Conservation (phyloP, 2,113 vertebrate genomes). For the Narcine bancroftii region DNA sequence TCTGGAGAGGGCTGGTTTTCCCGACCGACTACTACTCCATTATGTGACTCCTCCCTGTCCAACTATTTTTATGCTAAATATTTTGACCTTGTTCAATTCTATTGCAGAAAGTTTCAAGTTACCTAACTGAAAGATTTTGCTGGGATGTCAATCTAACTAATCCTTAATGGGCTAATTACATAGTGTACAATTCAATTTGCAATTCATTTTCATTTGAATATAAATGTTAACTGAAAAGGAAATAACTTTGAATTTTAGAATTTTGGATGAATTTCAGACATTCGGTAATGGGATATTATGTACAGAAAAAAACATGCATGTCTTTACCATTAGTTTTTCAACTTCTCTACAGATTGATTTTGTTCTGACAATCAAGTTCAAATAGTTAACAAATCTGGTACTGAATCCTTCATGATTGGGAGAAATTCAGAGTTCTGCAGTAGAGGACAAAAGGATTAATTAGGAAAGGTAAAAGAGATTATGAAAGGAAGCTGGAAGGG, state of each 20-base stretch:
- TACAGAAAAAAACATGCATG: background rate
- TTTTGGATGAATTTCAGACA: background rate
- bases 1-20: no score
- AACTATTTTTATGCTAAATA: no score
- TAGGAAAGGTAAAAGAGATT: no score
- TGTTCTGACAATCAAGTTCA: background rate
- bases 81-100: background rate
- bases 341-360: background rate
- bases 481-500: no score
- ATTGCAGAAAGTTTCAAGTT: background rate
- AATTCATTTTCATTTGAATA: background rate
- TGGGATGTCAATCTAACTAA: background rate
- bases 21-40: no score
- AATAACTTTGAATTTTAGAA: no score
- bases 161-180: background rate
- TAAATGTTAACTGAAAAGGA: background rate
- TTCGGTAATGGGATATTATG: background rate
- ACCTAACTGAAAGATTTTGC: background rate
- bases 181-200: background rate
- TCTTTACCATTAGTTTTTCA: background rate
- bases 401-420: no score
- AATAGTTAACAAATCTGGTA: background rate
- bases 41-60: no score
- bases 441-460: no score
- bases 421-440: no score